Evolutionary conservation across 2,113 vertebrate genomes (phyloP).

Genomic region (Cinclus mexicanus): DNA sequence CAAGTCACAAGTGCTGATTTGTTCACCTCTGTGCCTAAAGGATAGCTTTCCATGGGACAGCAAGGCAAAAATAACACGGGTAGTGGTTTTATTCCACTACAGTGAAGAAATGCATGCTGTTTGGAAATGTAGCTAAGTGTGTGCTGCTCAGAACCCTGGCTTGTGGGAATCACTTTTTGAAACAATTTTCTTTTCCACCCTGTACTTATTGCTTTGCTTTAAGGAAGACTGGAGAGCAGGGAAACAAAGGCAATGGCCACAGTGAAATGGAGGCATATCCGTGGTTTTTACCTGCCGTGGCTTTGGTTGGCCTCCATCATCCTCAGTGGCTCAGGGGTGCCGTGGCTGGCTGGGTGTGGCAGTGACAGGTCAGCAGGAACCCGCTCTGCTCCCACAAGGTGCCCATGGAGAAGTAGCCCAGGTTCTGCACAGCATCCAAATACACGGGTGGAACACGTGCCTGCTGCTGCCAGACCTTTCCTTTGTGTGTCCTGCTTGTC

Average conservation of each 20-base stretch:
- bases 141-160: not conserved
- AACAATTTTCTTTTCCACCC: not conserved
- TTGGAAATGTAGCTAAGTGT: not conserved
- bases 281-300: rapidly evolving
- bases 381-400: rapidly evolving
- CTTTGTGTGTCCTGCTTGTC: not conserved
- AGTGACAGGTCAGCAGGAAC: not conserved
- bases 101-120: not conserved
- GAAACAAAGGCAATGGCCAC: not conserved
- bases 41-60: not conserved
- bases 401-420: rapidly evolving
- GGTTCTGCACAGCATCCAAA: not conserved
- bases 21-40: not conserved
- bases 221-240: not conserved
- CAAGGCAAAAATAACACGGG: not conserved
- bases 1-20: constrained; percentile 5
- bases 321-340: not conserved
- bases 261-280: not conserved
- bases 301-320: rapidly evolving
- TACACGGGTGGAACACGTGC: rapidly evolving
- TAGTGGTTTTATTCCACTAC: not conserved
- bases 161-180: not conserved
- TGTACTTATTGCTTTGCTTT: not conserved
- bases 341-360: rapidly evolving
- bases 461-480: not conserved